Evolutionary conservation across 2,113 vertebrate genomes (phyloP).

Genomic region (Strigops habroptila): DNA sequence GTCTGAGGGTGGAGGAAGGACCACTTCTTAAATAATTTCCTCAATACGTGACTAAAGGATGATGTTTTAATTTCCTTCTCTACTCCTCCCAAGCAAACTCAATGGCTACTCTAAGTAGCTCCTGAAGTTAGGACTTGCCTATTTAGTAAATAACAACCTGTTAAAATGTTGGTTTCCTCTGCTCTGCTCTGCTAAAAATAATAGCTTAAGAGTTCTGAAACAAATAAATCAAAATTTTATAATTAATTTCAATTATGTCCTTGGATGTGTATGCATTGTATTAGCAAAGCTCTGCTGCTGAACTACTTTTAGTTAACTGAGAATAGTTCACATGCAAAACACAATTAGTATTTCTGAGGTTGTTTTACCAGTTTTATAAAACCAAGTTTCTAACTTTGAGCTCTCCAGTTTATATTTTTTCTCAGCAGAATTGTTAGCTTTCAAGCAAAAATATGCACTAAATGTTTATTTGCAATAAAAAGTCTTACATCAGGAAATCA

Average conservation of each 20-base stretch:
- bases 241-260: background rate
- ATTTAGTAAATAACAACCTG: background rate
- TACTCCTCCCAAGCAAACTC: background rate
- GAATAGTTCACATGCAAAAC: background rate
- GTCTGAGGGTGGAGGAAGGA: background rate
- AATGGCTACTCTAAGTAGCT: background rate
- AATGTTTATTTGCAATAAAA: background rate
- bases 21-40: background rate
- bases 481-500: background rate
- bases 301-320: background rate
- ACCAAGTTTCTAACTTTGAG: background rate
- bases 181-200: background rate
- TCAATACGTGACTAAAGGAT: background rate
- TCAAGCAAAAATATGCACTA: background rate
- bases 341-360: background rate
- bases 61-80: background rate
- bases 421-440: background rate
- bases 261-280: background rate
- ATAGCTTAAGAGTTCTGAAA: background rate
- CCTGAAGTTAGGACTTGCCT: background rate
- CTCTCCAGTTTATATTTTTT: background rate
- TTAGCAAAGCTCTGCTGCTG: background rate
- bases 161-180: background rate
- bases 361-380: background rate
- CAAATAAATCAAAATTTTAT: background rate